These are phyloP conservation scores for Cyanoramphus novaezelandiae DNA, from an alignment of 2,113 vertebrate genomes.

Conservation along the genomic window DNA sequence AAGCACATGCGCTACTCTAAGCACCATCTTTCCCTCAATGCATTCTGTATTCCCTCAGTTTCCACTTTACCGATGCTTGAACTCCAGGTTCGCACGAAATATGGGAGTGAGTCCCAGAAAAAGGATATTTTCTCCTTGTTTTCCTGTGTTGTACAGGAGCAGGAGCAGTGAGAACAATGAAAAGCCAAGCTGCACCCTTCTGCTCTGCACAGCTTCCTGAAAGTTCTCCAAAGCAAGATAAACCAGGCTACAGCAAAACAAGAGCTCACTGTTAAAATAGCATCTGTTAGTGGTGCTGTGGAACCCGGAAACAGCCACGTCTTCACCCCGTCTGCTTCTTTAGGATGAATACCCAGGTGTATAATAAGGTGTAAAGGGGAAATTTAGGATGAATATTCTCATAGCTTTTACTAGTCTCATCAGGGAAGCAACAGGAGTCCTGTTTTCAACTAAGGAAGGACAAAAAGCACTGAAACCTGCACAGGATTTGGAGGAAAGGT, in stretches of 20 bases:
- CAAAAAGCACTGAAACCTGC: neutral
- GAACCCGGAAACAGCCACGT: neutral
- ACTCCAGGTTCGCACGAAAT: neutral
- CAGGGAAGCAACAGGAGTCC: neutral
- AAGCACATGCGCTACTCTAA: neutral
- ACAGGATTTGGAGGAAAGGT: neutral
- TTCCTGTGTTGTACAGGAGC: neutral
- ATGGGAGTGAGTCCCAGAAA: neutral
- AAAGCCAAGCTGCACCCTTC: slow-evolving; percentile 2
- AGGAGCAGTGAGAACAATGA: slow-evolving; percentile 15
- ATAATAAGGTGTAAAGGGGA: neutral
- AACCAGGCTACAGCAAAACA: neutral
- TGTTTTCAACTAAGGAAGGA: neutral
- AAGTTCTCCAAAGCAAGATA: neutral
- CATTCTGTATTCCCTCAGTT: neutral
- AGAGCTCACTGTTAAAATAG: neutral
- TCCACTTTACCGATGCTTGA: neutral
- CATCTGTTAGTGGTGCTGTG: neutral
- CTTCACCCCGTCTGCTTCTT: neutral
- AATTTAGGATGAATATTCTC: neutral
- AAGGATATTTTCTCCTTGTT: neutral
- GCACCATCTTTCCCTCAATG: neutral
- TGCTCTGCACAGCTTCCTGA: neutral
- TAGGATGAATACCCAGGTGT: neutral
- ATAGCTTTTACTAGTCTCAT: neutral